Base-by-base conservation (phyloP, 2,797 vertebrate genomes). In the Poeciliopsis presidionis region DNA sequence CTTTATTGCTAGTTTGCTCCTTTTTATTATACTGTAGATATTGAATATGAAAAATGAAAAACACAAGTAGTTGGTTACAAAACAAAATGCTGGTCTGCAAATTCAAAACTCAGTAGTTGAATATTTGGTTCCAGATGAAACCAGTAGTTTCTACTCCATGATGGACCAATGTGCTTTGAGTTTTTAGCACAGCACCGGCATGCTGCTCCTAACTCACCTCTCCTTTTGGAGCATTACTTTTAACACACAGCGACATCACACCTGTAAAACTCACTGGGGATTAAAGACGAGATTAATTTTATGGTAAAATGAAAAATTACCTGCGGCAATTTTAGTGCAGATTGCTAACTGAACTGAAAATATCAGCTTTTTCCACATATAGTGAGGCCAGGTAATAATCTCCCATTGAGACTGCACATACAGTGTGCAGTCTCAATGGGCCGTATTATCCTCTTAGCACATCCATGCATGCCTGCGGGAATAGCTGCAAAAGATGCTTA, bases 101-200 rank as follows among this genome's bases (percentile, higher is more conserved):
- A 83, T 83, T 77, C 22, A 33, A 76, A 74, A 20, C 75, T 61
- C 84, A 76, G 61, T 75, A 78, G 74, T 63, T 79, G 76, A 87
- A 76, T 53, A 22, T n/a, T 53, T 36, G 43, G 41, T 63, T 83
- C 73, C 39, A 53, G 63, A 72, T 43, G 30, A 45, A 75, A 84
- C 72, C 67, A 8, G 33, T 76, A 28, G 43, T 43, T 33, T 76
- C 75, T 75, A 47, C 74, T 39, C n/a, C 36, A 28, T 80, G 85
- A 86, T 65, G 69, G 72, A 91, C 80, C 71, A 70, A 47, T 57
- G 43, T 80, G 45, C 25, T 13, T 77, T 76, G 63, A 51, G 28
- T 81, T 76, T 75, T 43, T 59, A 81, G 67, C 78, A 46, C 39
- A 73, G 57, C 28, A 47, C 8, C 55, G 30, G 43, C 73, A 12